These are phyloP conservation scores for Chaenocephalus aceratus DNA, from an alignment of 2,113 vertebrate genomes.

Conservation along the genomic window DNA sequence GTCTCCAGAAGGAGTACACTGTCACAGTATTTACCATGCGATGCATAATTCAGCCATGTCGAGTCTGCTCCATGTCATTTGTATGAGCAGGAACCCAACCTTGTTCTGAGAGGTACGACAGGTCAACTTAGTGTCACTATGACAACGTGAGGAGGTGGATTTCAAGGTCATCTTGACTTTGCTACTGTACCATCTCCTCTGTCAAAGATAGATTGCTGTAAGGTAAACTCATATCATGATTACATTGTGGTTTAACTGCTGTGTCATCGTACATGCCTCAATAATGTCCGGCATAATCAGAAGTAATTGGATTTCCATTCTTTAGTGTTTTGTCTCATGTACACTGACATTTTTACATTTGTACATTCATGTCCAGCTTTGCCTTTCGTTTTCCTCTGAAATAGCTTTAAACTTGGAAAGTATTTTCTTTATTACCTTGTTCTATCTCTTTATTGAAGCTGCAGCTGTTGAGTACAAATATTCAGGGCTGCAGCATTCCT, in stretches of 20 bases:
- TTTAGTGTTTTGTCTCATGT: constrained; percentile 5
- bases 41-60: constrained; percentile 75
- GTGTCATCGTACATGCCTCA: constrained; percentile 23
- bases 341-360: background rate
- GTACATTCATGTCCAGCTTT: background rate
- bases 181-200: no score
- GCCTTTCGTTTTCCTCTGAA: background rate
- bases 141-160: constrained; percentile 11
- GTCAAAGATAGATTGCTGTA: no score
- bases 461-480: background rate
- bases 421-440: background rate
- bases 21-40: constrained; percentile 62
- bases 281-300: constrained; percentile 9
- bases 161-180: constrained; percentile 8
- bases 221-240: background rate
- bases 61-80: constrained; percentile 63
- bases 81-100: constrained; percentile 55
- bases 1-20: constrained; percentile 18
- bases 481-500: background rate
- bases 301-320: constrained; percentile 26
- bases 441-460: background rate
- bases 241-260: constrained; percentile 17
- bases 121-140: background rate
- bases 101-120: constrained; percentile 26
- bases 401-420: background rate